Evolutionary conservation across 1,140 invertebrate species (phyloP), one percentile per base, ranked within the genome.

Genomic region (Lycorma delicatula): DNA sequence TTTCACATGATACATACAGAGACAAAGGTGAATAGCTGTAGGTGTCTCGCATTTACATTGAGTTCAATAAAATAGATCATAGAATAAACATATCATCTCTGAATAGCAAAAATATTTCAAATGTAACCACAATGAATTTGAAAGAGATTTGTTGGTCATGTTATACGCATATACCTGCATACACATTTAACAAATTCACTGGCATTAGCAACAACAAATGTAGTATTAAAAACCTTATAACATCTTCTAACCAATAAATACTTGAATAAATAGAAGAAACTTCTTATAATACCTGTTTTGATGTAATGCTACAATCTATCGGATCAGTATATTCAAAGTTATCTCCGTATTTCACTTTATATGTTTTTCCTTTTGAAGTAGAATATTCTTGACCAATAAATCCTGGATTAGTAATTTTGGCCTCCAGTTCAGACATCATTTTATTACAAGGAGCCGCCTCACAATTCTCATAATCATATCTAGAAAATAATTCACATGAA

Each of bases 401-500:
- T 74, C 74, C 67, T 1, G 80, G 60, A 38, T 82, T 74, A 1
- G 77, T 76, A 52, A 94, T 80, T 58, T 77, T 74, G 49, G 76
- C 70, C 71, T 93, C 86, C 54, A 97, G 72, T 44, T 81, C 75
- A 11, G 72, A 68, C 82, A 98, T 93, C 85, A 98, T 88, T 69
- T 89, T 77, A 64, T 92, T 86, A 49, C 91, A 93, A 26, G 80
- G 81, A n/a, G 83, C 86, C 20, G 81, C 73, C 48, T 92, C 88
- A 69, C 93, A 94, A 69, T 96, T 91, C 75, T 99, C 96, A 77
- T 98, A 99, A 75, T 99, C 96, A 71, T 98, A 97, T 67, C 88
- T 90, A 58, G 27, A 63, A 64, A 63, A 56, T 48, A 53, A 62
- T 50, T 5, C 34, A 27, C n/a, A 27, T 29, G 13, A 3, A 52